These are phyloP conservation scores for Hypocryptadius cinnamomeus DNA, from an alignment of 2,113 vertebrate genomes.

Conservation along the genomic window DNA sequence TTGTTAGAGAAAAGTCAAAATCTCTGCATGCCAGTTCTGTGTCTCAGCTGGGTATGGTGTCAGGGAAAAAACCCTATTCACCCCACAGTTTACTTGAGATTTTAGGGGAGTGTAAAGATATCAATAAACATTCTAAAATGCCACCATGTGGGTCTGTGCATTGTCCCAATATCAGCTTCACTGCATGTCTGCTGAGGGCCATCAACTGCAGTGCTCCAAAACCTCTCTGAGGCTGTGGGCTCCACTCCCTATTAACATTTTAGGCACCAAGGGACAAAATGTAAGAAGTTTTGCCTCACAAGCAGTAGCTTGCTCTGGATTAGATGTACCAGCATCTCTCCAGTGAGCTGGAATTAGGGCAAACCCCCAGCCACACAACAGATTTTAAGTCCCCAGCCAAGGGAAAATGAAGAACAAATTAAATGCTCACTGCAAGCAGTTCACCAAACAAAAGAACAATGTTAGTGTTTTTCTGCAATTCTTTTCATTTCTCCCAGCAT, in stretches of 20 bases:
- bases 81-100: not conserved
- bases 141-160: not conserved
- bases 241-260: not conserved
- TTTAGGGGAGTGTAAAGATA: not conserved
- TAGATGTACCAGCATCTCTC: not conserved
- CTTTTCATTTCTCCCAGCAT: conserved; percentile 16
- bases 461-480: conserved; percentile 7
- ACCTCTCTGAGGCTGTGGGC: not conserved
- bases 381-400: not conserved
- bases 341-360: not conserved
- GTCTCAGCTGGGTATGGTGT: not conserved
- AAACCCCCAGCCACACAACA: not conserved
- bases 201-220: not conserved
- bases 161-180: not conserved
- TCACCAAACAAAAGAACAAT: not conserved
- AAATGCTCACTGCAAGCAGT: not conserved
- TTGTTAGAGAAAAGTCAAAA: not conserved
- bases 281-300: not conserved
- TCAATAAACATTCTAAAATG: not conserved
- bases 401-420: conserved; percentile 28
- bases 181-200: not conserved
- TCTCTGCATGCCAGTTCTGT: not conserved
- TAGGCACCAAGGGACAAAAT: not conserved
- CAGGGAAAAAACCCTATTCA: not conserved
- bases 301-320: not conserved